Evolutionary conservation across 1,140 invertebrate species (phyloP), one percentile per base, ranked within the genome.

Genomic region (Apis laboriosa): DNA sequence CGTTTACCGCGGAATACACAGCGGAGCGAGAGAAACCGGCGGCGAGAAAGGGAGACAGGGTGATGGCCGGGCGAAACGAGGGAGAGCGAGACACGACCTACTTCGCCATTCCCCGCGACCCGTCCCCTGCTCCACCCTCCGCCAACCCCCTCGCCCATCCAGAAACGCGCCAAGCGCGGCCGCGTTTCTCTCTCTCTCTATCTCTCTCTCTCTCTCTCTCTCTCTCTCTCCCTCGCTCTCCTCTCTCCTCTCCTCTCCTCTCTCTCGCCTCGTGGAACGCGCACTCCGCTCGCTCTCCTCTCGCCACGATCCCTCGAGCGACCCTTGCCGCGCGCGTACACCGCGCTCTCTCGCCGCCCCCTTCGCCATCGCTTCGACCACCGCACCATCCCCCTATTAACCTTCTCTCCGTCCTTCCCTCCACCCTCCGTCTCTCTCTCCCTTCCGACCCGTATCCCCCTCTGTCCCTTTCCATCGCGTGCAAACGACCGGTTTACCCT

Each of bases 1-100:
- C 88, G 90, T 90, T 90, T 90, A 90, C 89, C 89, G 87, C 89
- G 89, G 87, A 90, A 90, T 89, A 90, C 88, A 88, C 84, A 78
- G 79, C 68, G 77, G 63, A 79, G 80, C 63, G 75, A 72, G 79
- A 84, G 73, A 77, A 71, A 68, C 28, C 64, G 51, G 15, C 51
- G 17, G 70, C 28, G 11, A 19, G 24, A 49, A 21, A 80, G 8
- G 58, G 75, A 28, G 75, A 70, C 43, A 7, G 15, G 21, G 51
- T 5, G 60, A 79, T 79, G 28, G 55, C 17, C 34, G 43, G 82
- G 34, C 9, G 84, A 77, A 71, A 85, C 71, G 73, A 79, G 77
- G 79, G 70, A 83, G 84, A 87, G 76, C 76, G 84, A 71, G 84
- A 87, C 79, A 86, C 85, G 86, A 86, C 86, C 85, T 84, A 84